Base-by-base conservation (phyloP, 1,140 invertebrate genomes). In the Carcinoscorpius rotundicauda region DNA sequence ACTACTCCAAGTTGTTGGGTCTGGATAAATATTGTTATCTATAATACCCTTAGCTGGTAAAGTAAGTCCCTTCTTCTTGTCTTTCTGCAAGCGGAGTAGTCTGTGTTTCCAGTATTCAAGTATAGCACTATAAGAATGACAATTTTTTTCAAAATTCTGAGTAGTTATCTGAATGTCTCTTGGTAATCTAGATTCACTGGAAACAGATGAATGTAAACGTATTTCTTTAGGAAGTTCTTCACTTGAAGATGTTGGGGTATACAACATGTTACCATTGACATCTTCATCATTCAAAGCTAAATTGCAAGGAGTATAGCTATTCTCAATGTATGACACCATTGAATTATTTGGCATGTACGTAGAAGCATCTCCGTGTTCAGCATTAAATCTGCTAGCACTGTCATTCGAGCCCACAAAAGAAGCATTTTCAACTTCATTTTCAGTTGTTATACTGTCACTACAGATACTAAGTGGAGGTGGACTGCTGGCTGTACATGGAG, bases 1-100 rank as follows among this genome's bases (percentile, higher is more conserved):
- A 52, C 64, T 66, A 61, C 51, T 65, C 70, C 70, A 71, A 51
- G 60, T 51, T 3, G 68, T 68, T 0, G 70, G 68, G 61, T 70
- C 70, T 51, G 70, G 68, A 62, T 60, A 62, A 48, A 65, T 58
- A 50, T 64, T 67, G 49, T 65, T 64, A 51, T 63, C 66, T 48
- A 58, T 5, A 66, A 4, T 9, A 66, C 64, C 53, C n/a, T 8
- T 55, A 55, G n/a, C 53, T 55, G 6, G 51, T 66, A 29, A 29
- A 29, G 29, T 29, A 29, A 29, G 29, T 29, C 29, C 29, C 29
- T 29, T 29, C 29, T 29, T 29, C 29, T 29, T 29, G 29, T 29
- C 29, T 29, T 29, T 29, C 29, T 29, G 29, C 29, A 29, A 29
- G 0, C 29, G 29, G 29, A 29, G 29, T 29, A 29, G 29, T 29